Percentiles rank a stretch among this genome's conserved stretches.
Conservation (phyloP, 2,888 invertebrate species). For the Tuta absoluta region DNA sequence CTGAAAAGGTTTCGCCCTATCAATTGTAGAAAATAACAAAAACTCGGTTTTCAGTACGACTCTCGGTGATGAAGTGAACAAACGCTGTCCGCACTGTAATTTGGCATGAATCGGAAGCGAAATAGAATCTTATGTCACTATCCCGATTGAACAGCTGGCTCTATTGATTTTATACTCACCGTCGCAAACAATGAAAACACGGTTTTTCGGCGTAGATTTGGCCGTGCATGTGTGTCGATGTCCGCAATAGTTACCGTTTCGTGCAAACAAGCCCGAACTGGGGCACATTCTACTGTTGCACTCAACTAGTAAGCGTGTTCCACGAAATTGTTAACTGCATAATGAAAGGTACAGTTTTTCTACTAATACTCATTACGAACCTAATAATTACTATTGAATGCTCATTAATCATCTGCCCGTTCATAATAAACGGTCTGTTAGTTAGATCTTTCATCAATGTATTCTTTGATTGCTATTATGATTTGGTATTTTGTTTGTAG, state of each 20-base stretch:
- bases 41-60: too few relatives aligned
- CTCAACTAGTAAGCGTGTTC: slow-evolving; percentile 41
- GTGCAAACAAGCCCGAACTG: slow-evolving; percentile 60
- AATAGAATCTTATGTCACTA: background rate
- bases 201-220: slow-evolving; percentile 27
- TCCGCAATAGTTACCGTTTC: slow-evolving; percentile 57
- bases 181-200: slow-evolving; percentile 26
- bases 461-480: slow-evolving; percentile 8
- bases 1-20: background rate
- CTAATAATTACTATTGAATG: slow-evolving; percentile 14
- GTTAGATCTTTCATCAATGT: slow-evolving; percentile 18
- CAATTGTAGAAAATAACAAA: too few relatives aligned
- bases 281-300: slow-evolving; percentile 48
- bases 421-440: slow-evolving; percentile 10
- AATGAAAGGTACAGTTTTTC: slow-evolving; percentile 17
- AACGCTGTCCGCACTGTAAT: background rate
- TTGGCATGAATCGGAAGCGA: background rate
- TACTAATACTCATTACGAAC: slow-evolving; percentile 16
- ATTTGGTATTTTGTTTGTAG: background rate
- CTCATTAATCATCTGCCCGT: slow-evolving; percentile 15
- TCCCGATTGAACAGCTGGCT: background rate
- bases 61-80: background rate
- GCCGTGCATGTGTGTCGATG: slow-evolving; percentile 46
- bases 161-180: background rate
- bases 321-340: slow-evolving; percentile 22